Evolutionary conservation across 2,113 vertebrate genomes (phyloP), one percentile per base, ranked within the genome.

Genomic region (Atlantisia rogersi): DNA sequence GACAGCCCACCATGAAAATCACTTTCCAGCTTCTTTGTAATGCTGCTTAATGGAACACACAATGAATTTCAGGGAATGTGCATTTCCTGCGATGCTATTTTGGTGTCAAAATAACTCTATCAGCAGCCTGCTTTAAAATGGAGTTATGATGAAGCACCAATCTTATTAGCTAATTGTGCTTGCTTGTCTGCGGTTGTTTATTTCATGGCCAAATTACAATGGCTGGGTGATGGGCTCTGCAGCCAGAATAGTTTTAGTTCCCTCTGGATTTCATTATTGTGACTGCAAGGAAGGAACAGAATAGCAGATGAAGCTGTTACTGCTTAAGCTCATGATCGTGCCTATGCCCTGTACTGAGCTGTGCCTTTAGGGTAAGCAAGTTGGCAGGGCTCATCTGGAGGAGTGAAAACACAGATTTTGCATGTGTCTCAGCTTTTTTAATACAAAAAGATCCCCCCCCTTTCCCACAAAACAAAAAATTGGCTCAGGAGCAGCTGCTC

Each of bases 231-330:
- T 76, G 46, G 55, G 71, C 71, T 89, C 76, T 91, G 85, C 60
- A 91, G 94, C 24, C 86, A 83, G 78, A 90, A 87, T 88, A 73
- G 58, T 75, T 96, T 46, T 81, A 88, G 93, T 95, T 96, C 91
- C 80, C 77, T 10, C 26, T 44, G 53, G 91, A 85, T 93, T 96
- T 96, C 91, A 93, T 94, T 94, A 94, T 32, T 94, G 71, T 92
- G 90, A 69, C 94, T 91, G 93, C 64, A 79, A 75, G 80, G 74
- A 60, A 79, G 62, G 86, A 94, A 77, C 15, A 82, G 95, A 89
- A 88, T 75, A 86, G 75, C 68, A 92, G 90, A 92, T 91, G 44
- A 95, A 88, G 86, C 86, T 58, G 48, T 86, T 81, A 29, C 70
- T 46, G 63, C 90, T 93, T 37, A 69, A 44, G 87, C 80, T 95